Evolutionary conservation across 2,113 vertebrate species (phyloP), one percentile per base, ranked within the genome.

Genomic region (Dipodomys merriami): DNA sequence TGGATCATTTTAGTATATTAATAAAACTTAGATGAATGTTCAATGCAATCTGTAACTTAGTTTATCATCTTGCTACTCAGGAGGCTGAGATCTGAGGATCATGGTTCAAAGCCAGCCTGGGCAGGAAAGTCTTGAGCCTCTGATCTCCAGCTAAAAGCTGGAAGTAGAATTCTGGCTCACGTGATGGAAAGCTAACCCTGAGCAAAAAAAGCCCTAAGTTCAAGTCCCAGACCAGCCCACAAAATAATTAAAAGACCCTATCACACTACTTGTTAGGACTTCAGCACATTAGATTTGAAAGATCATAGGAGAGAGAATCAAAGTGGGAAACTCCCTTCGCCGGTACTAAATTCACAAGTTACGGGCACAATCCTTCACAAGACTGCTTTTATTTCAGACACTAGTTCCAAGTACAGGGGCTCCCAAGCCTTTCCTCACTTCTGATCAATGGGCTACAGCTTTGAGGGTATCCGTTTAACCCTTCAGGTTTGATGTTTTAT

Each of bases 11-110:
- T 53, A 83, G 27, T 19, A 46, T 11, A 72, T 83, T 72, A 84
- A 68, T 72, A 39, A 91, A 93, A 90, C 11, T 11, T 90, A 87
- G n/a, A 44, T 91, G 19, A 84, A 49, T 18, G 83, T 49, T 67
- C 33, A 44, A 8, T 83, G 67, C 69, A 69, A 79, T 22, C 82
- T 80, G 86, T 91, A 25, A 89, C 76, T 57, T 81, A 72, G 44
- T 30, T 69, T 7, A 80, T 86, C 60, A 77, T 89, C 65, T 91
- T 94, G 46, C 91, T 16, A 18, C 53, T 57, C 53, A 57, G 53
- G 53, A 57, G 15, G 53, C 53, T 57, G 53, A 57, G 53, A 57
- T 57, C 53, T 18, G 15, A 57, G 53, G 53, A 18, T 57, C 15
- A 57, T 13, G 13, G 15, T 57, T 57, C 15, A 13, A 57, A 57